These are phyloP conservation scores for Petrolisthes cinctipes DNA, from an alignment of 2,888 invertebrate genomes.

Conservation along the genomic window DNA sequence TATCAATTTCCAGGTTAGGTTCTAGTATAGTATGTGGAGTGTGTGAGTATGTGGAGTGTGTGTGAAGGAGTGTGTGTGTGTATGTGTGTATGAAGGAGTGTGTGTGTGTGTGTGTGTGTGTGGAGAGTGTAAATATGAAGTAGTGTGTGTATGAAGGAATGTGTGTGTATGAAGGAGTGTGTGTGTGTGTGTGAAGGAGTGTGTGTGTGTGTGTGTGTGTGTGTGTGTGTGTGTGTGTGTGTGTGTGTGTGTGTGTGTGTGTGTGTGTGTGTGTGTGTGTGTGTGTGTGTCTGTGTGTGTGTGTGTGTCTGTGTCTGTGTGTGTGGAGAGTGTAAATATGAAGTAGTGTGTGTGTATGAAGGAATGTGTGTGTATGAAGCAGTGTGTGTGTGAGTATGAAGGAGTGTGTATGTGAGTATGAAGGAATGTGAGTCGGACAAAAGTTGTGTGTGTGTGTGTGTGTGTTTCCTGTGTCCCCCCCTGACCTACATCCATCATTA, in stretches of 20 bases:
- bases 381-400: neutral
- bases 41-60: neutral
- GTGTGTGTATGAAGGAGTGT: neutral
- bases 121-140: neutral
- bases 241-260: neutral
- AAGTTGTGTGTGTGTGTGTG: neutral
- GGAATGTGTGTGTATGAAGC: neutral
- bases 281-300: conserved; percentile 18
- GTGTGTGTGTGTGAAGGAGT: neutral
- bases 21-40: neutral
- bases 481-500: neutral
- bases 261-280: conserved; percentile 1
- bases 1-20: no score
- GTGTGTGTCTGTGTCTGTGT: conserved; percentile 18
- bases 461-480: conserved; percentile 11
- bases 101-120: conserved; percentile 1
- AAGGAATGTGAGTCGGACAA: neutral
- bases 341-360: neutral
- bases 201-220: neutral
- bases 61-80: neutral
- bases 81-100: neutral
- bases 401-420: neutral
- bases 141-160: neutral
- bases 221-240: neutral
- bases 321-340: neutral